Evolutionary conservation across 2,797 vertebrate species (phyloP).

Genomic region (Ficedula albicollis): DNA sequence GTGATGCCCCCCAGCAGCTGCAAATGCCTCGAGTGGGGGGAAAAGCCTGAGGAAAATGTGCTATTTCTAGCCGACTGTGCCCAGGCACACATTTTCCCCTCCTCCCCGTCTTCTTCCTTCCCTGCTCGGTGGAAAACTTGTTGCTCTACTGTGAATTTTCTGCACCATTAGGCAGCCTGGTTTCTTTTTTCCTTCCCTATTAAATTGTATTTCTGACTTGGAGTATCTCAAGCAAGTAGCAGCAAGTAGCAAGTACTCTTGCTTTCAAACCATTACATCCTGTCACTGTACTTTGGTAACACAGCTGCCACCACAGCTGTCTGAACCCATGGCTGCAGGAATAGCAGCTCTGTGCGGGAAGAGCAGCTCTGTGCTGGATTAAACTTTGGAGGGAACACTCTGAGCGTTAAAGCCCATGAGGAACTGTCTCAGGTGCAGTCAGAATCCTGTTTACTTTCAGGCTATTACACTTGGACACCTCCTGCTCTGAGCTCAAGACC

Average conservation of each 20-base stretch:
- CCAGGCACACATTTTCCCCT: not conserved
- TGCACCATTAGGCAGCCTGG: slow-evolving; percentile 30
- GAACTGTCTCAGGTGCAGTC: not conserved
- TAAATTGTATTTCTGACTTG: too few relatives aligned
- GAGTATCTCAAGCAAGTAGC: too few relatives aligned
- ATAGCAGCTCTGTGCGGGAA: not conserved
- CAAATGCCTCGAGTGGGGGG: not conserved
- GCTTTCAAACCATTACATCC: too few relatives aligned
- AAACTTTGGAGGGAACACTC: not conserved
- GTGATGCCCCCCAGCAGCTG: slow-evolving; percentile 33
- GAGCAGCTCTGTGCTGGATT: not conserved
- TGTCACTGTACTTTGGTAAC: not conserved
- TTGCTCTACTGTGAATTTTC: slow-evolving; percentile 31
- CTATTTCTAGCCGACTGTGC: not conserved
- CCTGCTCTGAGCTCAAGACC: not conserved
- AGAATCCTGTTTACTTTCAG: not conserved
- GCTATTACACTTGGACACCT: not conserved
- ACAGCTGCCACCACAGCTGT: not conserved
- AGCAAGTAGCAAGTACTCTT: too few relatives aligned
- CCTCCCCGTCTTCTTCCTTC: not conserved
- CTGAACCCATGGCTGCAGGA: not conserved
- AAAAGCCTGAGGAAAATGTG: slow-evolving; percentile 26
- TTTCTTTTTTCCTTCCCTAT: not conserved
- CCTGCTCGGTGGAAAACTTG: not conserved
- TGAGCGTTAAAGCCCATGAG: fast-evolving